Evolutionary conservation across 1,140 invertebrate species (phyloP).

Genomic region (Bombus superbus): DNA sequence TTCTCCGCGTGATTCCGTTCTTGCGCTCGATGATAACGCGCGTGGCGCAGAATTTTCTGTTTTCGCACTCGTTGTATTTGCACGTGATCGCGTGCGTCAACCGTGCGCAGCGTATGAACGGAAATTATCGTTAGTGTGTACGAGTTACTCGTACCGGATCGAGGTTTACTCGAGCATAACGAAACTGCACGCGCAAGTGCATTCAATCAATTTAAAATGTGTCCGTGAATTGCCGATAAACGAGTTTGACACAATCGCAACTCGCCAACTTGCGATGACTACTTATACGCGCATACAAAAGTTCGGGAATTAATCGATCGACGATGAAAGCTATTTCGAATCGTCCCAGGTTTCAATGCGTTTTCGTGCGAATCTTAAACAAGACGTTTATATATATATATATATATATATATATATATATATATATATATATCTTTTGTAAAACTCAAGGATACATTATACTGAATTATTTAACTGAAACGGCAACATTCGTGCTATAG

Average conservation of each 20-base stretch:
- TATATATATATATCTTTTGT: too few relatives aligned
- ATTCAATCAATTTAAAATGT: constrained; percentile 62
- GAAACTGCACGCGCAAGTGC: constrained; percentile 52
- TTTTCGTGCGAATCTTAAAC: background rate
- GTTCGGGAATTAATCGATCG: background rate
- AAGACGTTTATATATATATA: too few relatives aligned
- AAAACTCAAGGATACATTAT: too few relatives aligned
- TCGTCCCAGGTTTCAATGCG: background rate
- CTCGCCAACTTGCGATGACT: background rate
- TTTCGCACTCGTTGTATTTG: constrained; percentile 32
- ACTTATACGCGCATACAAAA: background rate
- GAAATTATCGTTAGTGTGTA: constrained; percentile 26
- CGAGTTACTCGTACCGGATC: constrained; percentile 44
- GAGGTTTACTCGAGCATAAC: constrained; percentile 62
- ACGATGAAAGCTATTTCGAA: background rate
- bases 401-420: too few relatives aligned
- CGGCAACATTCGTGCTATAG: too few relatives aligned
- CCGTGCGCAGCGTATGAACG: constrained; percentile 13
- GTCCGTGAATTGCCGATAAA: constrained; percentile 49
- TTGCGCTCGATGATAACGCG: background rate
- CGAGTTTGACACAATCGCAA: constrained; percentile 9
- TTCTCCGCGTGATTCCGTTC: background rate
- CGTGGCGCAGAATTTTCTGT: constrained; percentile 9
- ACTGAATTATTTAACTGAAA: too few relatives aligned
- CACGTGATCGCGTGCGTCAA: constrained; percentile 41